Evolutionary conservation across 2,113 vertebrate genomes (phyloP).

Genomic region (Notiomystis cincta): DNA sequence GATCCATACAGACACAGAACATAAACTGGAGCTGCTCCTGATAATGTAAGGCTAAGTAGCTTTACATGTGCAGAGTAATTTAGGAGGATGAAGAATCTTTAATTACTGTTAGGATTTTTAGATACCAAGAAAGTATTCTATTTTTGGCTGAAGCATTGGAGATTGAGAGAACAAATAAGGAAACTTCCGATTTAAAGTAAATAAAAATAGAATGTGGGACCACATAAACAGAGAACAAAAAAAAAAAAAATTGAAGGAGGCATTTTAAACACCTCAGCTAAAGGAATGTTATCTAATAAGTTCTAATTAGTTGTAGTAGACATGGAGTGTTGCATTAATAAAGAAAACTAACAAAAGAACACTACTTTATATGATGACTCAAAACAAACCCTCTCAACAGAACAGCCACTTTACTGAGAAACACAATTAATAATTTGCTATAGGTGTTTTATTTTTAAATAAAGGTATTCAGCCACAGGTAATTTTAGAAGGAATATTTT

Average conservation of each 20-base stretch:
- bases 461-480: not conserved
- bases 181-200: not conserved
- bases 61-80: not conserved
- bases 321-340: not conserved
- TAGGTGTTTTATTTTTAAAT: not conserved
- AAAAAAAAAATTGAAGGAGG: not conserved
- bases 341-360: not conserved
- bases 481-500: not conserved
- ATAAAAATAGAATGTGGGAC: not conserved
- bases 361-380: not conserved
- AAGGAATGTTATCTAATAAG: not conserved
- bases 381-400: not conserved
- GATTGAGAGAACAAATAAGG: not conserved
- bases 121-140: not conserved
- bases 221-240: not conserved
- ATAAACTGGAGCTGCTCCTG: not conserved
- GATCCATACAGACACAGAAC: not conserved
- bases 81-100: not conserved
- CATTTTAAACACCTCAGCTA: not conserved
- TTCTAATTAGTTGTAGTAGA: not conserved
- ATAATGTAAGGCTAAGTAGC: not conserved
- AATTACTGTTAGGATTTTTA: not conserved
- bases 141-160: not conserved
- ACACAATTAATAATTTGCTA: not conserved
- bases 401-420: not conserved